These are phyloP conservation scores for Pipra filicauda DNA, from an alignment of 2,113 vertebrate genomes.

Conservation along the genomic window DNA sequence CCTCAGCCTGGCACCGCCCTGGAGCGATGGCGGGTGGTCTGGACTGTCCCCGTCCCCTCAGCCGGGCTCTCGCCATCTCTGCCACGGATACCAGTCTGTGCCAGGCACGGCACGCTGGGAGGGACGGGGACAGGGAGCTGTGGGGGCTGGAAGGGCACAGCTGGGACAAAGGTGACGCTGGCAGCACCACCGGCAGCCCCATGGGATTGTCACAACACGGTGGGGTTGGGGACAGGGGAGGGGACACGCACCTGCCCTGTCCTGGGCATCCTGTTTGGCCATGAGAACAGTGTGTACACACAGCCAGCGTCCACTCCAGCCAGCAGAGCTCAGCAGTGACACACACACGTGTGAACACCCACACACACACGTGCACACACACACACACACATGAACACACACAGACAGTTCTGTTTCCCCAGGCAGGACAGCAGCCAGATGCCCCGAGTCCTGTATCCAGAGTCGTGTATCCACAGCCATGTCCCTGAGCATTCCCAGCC, in stretches of 20 bases:
- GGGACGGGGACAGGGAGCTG: neutral
- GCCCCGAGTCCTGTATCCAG: neutral
- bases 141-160: accelerated
- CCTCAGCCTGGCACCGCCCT: neutral
- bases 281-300: accelerated
- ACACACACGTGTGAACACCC: accelerated
- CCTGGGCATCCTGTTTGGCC: accelerated
- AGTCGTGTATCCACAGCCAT: accelerated
- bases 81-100: neutral
- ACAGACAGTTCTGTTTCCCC: neutral
- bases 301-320: neutral
- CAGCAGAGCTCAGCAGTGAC: neutral
- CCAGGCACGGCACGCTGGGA: neutral
- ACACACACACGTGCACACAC: too few relatives aligned
- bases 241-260: accelerated
- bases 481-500: neutral
- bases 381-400: neutral
- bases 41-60: accelerated
- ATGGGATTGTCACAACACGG: accelerated
- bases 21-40: accelerated
- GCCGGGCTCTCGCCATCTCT: neutral
- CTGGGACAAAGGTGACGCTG: accelerated
- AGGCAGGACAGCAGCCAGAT: accelerated
- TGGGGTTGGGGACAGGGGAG: neutral
- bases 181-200: neutral